Base-by-base conservation (phyloP, 1,140 invertebrate species). In the Drosophila nannoptera region DNA sequence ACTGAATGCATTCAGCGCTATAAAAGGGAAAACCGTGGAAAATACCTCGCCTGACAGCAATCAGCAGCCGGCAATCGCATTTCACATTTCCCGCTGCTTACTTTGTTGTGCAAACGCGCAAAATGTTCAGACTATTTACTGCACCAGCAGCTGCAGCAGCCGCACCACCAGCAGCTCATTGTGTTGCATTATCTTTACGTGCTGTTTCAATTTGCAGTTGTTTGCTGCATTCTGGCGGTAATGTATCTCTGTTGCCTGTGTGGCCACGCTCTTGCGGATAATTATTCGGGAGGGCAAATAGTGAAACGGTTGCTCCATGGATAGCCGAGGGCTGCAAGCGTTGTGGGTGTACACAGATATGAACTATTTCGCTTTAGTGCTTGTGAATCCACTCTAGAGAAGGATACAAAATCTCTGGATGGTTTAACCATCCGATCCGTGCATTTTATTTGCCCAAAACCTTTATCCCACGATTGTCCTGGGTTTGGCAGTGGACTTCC, bases 41-140 rank as follows among this genome's bases (percentile, higher is more conserved):
- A 68, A 54, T 60, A 43, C 12, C 12, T 58, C 45, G 53, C 43
- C 60, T 52, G 36, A 9, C 60, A 69, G 40, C 50, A 69, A 50
- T 49, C 66, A 66, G 38, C 62, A 43, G 43, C 32, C 65, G 38
- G 40, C 33, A 55, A 73, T 56, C 29, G 31, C 45, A 56, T 60
- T 58, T 60, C 38, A 29, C 40, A 43, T 46, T 72, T 63, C 63
- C 55, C 54, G 35, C 50, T 53, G 63, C 60, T 68, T 58, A 67
- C 67, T 68, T 90, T 90, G 89, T 89, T 77, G 75, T 80, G 80
- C 55, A 81, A 76, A 73, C 69, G 61, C 50, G 59, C 54, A 38
- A 61, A 65, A 56, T 31, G n/a, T 40, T 66, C 36, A 36, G 38
- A 59, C 45, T 69, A 77, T 77, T 77, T 77, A 48, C 58, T 31